phyloP scores from a whole-genome alignment of 2,113 vertebrate genomes.

The Mus pahari region DNA sequence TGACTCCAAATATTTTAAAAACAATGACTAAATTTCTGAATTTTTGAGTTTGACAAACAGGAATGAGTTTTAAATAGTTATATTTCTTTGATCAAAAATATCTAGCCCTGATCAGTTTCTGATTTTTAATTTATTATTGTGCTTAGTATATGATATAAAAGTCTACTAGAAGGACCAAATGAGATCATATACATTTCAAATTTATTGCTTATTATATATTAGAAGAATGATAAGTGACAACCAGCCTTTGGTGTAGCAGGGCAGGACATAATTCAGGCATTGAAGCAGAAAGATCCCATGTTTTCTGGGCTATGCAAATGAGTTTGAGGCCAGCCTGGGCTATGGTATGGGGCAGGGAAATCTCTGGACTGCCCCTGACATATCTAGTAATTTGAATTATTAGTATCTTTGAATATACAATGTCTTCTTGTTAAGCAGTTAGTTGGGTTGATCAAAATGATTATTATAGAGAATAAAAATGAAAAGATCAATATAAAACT shows the following conservation, averaged over 20 bases:
- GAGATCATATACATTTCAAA: neutral
- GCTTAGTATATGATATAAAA: neutral
- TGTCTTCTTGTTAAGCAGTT: neutral
- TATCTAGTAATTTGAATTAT: neutral
- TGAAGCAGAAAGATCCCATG: neutral
- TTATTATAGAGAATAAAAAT: neutral
- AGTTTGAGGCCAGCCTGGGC: neutral
- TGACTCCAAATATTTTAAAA: neutral
- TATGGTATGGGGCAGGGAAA: no score
- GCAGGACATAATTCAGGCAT: neutral
- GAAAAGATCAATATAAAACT: neutral
- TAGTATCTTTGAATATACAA: neutral
- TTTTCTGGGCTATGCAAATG: neutral
- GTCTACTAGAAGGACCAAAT: neutral
- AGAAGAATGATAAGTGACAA: neutral
- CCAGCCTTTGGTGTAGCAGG: neutral
- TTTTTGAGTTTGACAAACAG: neutral
- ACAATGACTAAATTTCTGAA: neutral
- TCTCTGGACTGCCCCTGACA: no score
- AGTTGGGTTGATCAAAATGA: neutral
- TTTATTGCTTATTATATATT: neutral
- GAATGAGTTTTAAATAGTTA: neutral
- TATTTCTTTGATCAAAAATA: constrained; percentile 12
- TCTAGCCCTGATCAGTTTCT: neutral
- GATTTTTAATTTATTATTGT: neutral